Conservation (phyloP, 2,113 vertebrate genomes). For the Brienomyrus brachyistius region DNA sequence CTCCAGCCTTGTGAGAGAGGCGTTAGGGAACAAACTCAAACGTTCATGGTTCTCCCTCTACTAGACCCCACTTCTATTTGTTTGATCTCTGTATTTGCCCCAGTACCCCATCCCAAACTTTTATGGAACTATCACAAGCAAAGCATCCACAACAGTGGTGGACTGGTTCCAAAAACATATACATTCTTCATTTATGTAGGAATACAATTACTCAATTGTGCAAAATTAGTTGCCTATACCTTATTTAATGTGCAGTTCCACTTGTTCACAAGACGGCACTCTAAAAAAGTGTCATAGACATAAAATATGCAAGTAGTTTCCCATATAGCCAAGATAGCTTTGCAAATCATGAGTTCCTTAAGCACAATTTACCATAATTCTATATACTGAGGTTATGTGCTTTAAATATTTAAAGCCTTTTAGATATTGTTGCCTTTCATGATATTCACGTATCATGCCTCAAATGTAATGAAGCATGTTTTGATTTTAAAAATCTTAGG, state of each 20-base stretch:
- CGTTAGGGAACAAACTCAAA: too few relatives aligned
- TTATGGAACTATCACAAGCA: not conserved
- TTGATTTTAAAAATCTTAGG: not conserved
- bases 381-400: not conserved
- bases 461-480: not conserved
- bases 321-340: not conserved
- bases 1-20: too few relatives aligned
- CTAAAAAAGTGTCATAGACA: not conserved
- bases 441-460: not conserved
- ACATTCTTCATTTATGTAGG: not conserved
- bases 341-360: not conserved
- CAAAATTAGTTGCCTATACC: not conserved
- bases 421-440: not conserved
- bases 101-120: not conserved
- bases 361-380: not conserved
- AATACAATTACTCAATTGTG: not conserved
- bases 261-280: not conserved
- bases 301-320: not conserved
- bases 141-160: not conserved
- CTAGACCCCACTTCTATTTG: not conserved
- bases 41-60: not conserved
- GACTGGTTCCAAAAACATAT: not conserved
- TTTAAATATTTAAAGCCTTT: not conserved
- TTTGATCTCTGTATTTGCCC: not conserved
- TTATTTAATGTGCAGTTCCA: not conserved